phyloP scores from a whole-genome alignment of 2,797 vertebrate genomes.

The Nannoperca australis region DNA sequence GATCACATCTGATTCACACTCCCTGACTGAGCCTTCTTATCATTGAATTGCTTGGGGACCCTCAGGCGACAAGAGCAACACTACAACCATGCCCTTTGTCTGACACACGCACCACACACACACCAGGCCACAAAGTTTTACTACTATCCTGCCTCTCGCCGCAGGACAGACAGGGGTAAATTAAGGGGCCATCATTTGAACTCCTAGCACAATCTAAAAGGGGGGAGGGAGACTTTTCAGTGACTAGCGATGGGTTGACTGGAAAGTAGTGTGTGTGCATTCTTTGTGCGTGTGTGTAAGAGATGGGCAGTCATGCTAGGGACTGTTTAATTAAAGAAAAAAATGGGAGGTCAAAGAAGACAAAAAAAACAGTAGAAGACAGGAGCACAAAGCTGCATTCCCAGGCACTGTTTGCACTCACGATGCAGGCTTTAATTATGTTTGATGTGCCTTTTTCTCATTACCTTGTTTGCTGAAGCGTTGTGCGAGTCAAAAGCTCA shows the following conservation, averaged over 20 bases:
- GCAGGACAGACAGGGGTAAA: conserved; percentile 46
- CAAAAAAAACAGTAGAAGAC: conserved; percentile 43
- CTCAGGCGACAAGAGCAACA: conserved; percentile 56
- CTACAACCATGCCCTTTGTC: conserved; percentile 45
- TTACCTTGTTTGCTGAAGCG: conserved; percentile 82
- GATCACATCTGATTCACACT: conserved; percentile 65
- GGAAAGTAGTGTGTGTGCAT: conserved; percentile 29
- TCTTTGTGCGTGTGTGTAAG: conserved; percentile 29
- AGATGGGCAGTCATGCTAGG: conserved; percentile 57
- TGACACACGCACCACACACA: conserved; percentile 27
- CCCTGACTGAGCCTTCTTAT: conserved; percentile 68
- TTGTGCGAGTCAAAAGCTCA: conserved; percentile 69
- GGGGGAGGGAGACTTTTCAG: conserved; percentile 26
- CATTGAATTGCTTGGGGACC: conserved; percentile 80
- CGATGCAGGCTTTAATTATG: conserved; percentile 75
- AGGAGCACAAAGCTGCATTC: conserved; percentile 71
- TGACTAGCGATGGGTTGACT: conserved; percentile 31
- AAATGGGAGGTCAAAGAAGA: conserved; percentile 58
- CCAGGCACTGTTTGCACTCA: conserved; percentile 70
- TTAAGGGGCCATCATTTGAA: conserved; percentile 52
- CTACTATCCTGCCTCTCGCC: conserved; percentile 46
- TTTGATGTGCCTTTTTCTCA: conserved; percentile 82
- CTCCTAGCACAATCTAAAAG: conserved; percentile 35
- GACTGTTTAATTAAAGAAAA: conserved; percentile 70
- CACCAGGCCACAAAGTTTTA: conserved; percentile 51